Percentiles rank a stretch among this genome's conserved stretches.
These are phyloP conservation scores for Leptogaster cylindrica DNA, from an alignment of 2,888 invertebrate genomes.

Conservation along the genomic window DNA sequence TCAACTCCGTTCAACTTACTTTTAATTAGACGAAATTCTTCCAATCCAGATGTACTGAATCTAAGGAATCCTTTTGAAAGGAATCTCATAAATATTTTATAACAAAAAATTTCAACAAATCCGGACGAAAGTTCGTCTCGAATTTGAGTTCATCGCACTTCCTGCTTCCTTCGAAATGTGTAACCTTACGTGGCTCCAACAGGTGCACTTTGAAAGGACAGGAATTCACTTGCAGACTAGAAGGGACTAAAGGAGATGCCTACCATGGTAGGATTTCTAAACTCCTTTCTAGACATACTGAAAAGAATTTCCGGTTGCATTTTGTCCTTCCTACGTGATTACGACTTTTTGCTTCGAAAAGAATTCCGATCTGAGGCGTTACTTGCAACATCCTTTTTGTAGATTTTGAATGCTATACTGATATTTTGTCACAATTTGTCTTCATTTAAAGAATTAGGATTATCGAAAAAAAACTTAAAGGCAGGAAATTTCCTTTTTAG, in stretches of 20 bases:
- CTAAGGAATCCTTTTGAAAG: too few relatives aligned
- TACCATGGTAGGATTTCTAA: background rate
- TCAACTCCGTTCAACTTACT: conserved; percentile 5
- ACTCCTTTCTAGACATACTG: background rate
- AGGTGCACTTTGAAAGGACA: conserved; percentile 35
- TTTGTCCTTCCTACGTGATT: conserved; percentile 15
- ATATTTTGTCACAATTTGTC: conserved; percentile 8
- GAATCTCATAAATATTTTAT: background rate
- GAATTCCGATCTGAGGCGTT: conserved; percentile 19
- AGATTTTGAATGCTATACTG: background rate
- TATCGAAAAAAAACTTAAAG: background rate
- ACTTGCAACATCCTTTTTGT: background rate
- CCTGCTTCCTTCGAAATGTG: conserved; percentile 18
- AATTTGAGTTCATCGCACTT: conserved; percentile 24
- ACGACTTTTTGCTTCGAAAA: background rate
- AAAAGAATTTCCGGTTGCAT: conserved; percentile 40
- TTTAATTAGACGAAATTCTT: background rate
- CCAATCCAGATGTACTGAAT: too few relatives aligned
- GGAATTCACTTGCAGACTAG: conserved; percentile 28
- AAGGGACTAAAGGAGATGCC: conserved; percentile 3
- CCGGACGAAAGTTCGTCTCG: background rate
- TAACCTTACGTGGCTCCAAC: conserved; percentile 16
- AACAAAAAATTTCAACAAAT: background rate
- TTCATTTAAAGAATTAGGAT: background rate
- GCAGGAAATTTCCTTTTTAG: background rate